Conservation (phyloP, 1,140 invertebrate species). For the Lordiphosa collinella region DNA sequence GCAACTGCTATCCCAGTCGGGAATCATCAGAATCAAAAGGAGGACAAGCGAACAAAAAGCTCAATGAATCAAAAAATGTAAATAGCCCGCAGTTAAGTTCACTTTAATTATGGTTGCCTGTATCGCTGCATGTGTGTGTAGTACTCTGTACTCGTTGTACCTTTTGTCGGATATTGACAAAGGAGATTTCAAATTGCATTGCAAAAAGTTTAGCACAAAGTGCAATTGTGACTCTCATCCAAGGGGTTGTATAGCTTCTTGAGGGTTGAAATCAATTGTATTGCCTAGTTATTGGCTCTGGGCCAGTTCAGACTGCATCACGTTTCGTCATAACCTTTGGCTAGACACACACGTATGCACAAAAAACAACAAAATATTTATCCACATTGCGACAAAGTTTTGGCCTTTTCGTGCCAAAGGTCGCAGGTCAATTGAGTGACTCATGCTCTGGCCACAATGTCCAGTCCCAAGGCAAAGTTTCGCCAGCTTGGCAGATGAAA, state of each 20-base stretch:
- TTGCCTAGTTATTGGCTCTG: constrained; percentile 29
- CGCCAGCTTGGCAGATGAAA: constrained; percentile 15
- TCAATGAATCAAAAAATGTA: constrained; percentile 68
- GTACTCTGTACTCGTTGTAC: background rate
- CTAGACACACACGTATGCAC: constrained; percentile 17
- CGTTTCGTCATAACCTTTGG: constrained; percentile 47
- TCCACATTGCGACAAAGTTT: constrained; percentile 41
- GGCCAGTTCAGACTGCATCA: constrained; percentile 43
- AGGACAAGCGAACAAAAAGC: constrained; percentile 52
- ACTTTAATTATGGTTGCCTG: constrained; percentile 41
- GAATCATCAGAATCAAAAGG: constrained; percentile 19
- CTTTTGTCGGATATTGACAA: constrained; percentile 23
- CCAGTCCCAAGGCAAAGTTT: constrained; percentile 30
- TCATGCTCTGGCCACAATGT: constrained; percentile 31
- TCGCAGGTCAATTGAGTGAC: constrained; percentile 57
- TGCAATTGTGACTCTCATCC: background rate
- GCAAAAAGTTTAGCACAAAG: constrained; percentile 23
- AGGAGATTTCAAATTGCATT: constrained; percentile 47
- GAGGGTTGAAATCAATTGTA: constrained; percentile 31
- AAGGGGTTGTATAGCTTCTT: constrained; percentile 13
- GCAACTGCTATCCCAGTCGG: constrained; percentile 11
- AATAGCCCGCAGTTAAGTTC: constrained; percentile 59
- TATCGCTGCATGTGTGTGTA: background rate
- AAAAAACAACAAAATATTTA: constrained; percentile 20
- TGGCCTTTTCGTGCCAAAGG: constrained; percentile 44